phyloP scores from a whole-genome alignment of 2,888 invertebrate species.

The Lycia hirtaria region DNA sequence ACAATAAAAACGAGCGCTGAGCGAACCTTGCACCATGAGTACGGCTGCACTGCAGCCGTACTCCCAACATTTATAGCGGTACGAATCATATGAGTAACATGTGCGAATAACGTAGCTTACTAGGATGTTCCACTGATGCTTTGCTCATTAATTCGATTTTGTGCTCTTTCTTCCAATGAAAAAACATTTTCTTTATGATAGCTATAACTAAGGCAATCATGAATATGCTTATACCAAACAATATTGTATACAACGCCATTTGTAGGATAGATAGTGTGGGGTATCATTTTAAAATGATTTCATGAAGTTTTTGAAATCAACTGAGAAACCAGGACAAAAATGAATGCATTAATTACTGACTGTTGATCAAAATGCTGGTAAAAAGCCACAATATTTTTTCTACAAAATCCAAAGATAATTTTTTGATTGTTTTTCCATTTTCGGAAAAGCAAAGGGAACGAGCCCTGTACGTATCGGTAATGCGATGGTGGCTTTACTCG shows the following conservation, averaged over 20 bases:
- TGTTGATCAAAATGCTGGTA: background rate
- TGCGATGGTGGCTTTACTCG: too few relatives aligned
- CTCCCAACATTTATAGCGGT: too few relatives aligned
- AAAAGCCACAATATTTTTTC: too few relatives aligned
- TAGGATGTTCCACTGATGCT: conserved; percentile 61
- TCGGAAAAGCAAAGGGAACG: too few relatives aligned
- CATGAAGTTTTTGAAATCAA: conserved; percentile 22
- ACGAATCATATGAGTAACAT: too few relatives aligned
- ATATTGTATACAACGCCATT: conserved; percentile 79
- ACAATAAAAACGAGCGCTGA: too few relatives aligned
- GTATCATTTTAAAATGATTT: conserved; percentile 32
- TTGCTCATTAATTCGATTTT: conserved; percentile 64
- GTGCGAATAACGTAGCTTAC: too few relatives aligned
- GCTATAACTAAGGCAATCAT: conserved; percentile 76
- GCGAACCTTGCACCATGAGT: too few relatives aligned
- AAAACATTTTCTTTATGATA: conserved; percentile 77
- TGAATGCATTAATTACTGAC: background rate
- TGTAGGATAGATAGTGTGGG: conserved; percentile 13
- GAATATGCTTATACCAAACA: conserved; percentile 77
- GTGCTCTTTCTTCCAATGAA: conserved; percentile 75
- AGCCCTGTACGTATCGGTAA: too few relatives aligned
- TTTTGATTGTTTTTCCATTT: too few relatives aligned
- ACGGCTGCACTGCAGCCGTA: too few relatives aligned
- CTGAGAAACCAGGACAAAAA: conserved; percentile 10
- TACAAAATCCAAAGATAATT: too few relatives aligned